Conservation (phyloP, 2,888 invertebrate genomes). For the Arenicola marina region DNA sequence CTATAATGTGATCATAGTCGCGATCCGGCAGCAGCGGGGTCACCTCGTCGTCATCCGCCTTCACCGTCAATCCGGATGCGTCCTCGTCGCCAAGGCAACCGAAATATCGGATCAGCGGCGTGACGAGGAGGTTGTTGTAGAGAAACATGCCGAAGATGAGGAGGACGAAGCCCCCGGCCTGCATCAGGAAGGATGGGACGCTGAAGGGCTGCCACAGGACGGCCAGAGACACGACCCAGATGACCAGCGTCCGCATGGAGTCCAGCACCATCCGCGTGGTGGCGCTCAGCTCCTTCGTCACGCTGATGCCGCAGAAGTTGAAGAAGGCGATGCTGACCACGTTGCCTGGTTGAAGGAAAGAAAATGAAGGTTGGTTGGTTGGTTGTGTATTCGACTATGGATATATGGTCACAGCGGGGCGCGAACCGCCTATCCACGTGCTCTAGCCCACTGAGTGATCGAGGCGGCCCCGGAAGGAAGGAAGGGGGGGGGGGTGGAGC, state of each 20-base stretch:
- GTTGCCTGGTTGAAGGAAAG: conserved; percentile 68
- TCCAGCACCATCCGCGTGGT: conserved; percentile 89
- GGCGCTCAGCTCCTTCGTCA: conserved; percentile 91
- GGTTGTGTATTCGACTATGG: no score
- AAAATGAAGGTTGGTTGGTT: no score
- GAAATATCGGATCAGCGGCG: conserved; percentile 11
- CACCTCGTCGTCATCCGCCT: no score
- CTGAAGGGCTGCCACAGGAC: conserved; percentile 77
- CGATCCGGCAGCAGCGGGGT: no score
- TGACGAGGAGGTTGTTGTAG: conserved; percentile 70
- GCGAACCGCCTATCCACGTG: no score
- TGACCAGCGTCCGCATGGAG: conserved; percentile 84
- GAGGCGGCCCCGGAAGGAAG: no score
- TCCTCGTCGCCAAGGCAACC: conserved; percentile 3
- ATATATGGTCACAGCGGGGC: no score
- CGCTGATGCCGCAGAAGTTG: conserved; percentile 88
- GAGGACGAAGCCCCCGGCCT: conserved; percentile 73
- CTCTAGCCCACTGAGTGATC: no score
- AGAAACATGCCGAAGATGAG: conserved; percentile 76
- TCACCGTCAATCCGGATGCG: no score
- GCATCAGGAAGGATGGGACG: conserved; percentile 23
- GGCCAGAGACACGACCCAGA: conserved; percentile 81
- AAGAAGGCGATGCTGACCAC: conserved; percentile 88
- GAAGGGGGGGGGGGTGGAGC: no score
- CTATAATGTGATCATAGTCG: no score